Evolutionary conservation across 2,113 vertebrate species (phyloP).

Genomic region (Oreochromis spilurus): DNA sequence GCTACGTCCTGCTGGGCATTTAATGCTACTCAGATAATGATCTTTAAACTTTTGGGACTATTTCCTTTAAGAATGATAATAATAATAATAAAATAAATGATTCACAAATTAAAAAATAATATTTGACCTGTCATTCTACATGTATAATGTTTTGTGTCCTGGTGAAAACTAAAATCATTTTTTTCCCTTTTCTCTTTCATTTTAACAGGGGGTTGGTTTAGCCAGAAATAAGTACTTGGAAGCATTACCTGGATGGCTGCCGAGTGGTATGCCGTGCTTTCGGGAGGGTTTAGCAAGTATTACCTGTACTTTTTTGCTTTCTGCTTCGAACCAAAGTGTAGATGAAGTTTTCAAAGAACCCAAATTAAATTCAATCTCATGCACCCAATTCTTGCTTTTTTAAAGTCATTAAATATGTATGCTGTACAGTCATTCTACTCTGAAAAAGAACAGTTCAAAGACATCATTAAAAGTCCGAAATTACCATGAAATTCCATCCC

Average conservation of each 20-base stretch:
- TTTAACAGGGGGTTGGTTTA: neutral
- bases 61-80: neutral
- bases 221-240: neutral
- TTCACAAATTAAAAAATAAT: neutral
- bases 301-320: neutral
- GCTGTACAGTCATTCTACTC: neutral
- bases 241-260: neutral
- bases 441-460: neutral
- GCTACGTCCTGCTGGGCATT: neutral
- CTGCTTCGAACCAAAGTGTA: neutral
- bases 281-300: neutral
- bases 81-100: neutral
- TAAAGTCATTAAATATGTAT: neutral
- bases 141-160: neutral
- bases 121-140: neutral
- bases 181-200: neutral
- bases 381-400: neutral
- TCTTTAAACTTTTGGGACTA: neutral
- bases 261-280: neutral
- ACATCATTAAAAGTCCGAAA: neutral
- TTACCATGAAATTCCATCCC: neutral
- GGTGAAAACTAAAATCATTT: neutral
- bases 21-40: neutral
- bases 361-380: neutral
- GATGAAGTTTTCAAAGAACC: neutral